Base-by-base conservation (phyloP, 2,113 vertebrate genomes). In the Galeopterus variegatus region DNA sequence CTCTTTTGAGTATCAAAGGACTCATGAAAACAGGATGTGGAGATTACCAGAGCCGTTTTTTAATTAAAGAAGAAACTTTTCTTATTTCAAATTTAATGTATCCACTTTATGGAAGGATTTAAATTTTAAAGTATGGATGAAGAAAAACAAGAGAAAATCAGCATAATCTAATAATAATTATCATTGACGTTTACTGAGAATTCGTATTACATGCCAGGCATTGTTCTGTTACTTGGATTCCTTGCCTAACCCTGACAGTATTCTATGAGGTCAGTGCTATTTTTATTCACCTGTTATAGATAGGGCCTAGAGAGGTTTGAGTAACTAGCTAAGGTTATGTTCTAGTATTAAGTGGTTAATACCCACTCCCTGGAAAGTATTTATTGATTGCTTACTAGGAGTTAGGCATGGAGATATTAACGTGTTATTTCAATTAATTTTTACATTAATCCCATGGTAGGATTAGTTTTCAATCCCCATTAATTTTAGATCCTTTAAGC, bases 161-260 rank as follows among this genome's bases (percentile, higher is more conserved):
- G 10, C 28, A 75, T 86, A 76, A 86, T 69, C 2, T 89, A 90
- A n/a, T 26, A 86, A 60, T 69, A 60, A 73, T 54, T 75, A n/a
- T 62, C 77, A 82, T 24, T 77, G 52, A 64, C 36, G 10, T 41
- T 87, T 70, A 54, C 19, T 87, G n/a, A 89, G 45, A 54, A 73
- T 80, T 72, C 82, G 21, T 21, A n/a, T 79, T 64, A 84, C 33
- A 70, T 83, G 70, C 4, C 52, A 77, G 36, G 62, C 17, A 84
- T 96, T 79, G 4, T n/a, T 89, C 52, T 93, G 23, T 69, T 81
- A 62, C 41, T 93, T 89, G 24, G 19, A 56, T 64, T 92, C 26
- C 3, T 88, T 23, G 17, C 18, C 56, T 73, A 89, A 19, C 17
- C 21, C 33, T 67, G 45, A 54, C 0, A 54, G 3, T 36, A 45